Percentiles rank a stretch among this genome's conserved stretches.
Evolutionary conservation across 37 sponge, comb jelly and placozoan genomes (phyloP).

Genomic region (Trichoplax adhaerens): DNA sequence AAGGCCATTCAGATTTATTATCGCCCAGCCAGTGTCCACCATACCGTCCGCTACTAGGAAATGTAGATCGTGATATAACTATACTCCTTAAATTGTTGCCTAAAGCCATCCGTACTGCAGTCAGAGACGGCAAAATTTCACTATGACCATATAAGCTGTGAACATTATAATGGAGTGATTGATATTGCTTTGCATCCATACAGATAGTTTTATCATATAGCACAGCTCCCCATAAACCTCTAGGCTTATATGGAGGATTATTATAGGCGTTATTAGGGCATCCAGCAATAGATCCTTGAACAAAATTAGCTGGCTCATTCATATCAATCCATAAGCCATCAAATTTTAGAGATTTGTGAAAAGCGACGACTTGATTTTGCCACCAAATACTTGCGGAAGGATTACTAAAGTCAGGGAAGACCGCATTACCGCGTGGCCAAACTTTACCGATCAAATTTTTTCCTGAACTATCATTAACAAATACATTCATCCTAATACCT

Average conservation of each 20-base stretch:
- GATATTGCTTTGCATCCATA: conserved; percentile 33
- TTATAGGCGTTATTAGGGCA: conserved; percentile 27
- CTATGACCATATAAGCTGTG: conserved; percentile 74
- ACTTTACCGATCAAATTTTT: conserved; percentile 38
- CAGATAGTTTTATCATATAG: conserved; percentile 54
- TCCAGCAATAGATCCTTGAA: conserved; percentile 36
- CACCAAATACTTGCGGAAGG: conserved; percentile 28
- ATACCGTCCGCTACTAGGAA: conserved; percentile 26
- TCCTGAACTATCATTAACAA: conserved; percentile 30
- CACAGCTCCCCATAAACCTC: conserved; percentile 1
- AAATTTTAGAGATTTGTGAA: conserved; percentile 25
- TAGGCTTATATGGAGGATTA: conserved; percentile 38
- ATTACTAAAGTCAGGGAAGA: conserved; percentile 53
- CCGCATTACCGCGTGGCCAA: conserved; percentile 45
- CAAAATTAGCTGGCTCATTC: conserved; percentile 72
- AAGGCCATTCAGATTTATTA: conserved; percentile 45
- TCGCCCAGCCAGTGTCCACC: conserved; percentile 73
- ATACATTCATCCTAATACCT: conserved; percentile 34
- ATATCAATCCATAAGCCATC: conserved; percentile 91
- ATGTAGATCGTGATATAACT: conserved; percentile 57
- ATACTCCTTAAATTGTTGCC: conserved; percentile 13
- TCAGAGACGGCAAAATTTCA: conserved; percentile 35
- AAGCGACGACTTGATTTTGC: conserved; percentile 13
- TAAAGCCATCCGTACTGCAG: background rate
- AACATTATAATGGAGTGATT: conserved; percentile 49